Conservation (phyloP, 2,888 invertebrate species). For the Acheta domesticus region DNA sequence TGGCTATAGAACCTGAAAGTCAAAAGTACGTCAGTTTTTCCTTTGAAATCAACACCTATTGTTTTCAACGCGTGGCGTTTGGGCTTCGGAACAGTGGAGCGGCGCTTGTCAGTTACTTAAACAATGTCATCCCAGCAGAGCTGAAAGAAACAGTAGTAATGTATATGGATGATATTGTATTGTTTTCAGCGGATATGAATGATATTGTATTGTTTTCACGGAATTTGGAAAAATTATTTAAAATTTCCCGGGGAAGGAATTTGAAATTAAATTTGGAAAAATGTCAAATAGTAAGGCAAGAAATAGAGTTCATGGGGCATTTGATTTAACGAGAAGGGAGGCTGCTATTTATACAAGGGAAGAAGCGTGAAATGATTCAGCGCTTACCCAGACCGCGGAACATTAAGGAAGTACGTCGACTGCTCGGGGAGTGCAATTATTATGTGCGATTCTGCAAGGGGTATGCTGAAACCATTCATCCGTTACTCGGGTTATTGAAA, state of each 20-base stretch:
- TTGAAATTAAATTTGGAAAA: background rate
- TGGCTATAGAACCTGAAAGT: background rate
- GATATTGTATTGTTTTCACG: background rate
- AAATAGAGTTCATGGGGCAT: background rate
- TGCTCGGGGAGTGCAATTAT: background rate
- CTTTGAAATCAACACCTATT: background rate
- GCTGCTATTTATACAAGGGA: accelerated
- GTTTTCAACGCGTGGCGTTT: background rate
- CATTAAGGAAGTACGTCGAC: background rate
- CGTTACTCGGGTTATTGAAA: background rate
- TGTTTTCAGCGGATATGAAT: background rate
- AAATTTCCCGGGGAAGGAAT: background rate
- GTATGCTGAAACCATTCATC: background rate
- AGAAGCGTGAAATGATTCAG: background rate
- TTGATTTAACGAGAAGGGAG: background rate
- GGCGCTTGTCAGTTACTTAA: background rate
- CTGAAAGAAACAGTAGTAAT: background rate
- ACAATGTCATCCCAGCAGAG: background rate
- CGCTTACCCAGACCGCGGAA: background rate
- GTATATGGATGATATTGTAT: background rate
- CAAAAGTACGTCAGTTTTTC: background rate
- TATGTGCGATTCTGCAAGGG: background rate
- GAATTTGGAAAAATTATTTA: background rate
- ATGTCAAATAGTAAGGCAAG: background rate
- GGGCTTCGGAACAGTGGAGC: background rate